Evolutionary conservation across 2,888 invertebrate species (phyloP).

Genomic region (Exocentrus adspersus): DNA sequence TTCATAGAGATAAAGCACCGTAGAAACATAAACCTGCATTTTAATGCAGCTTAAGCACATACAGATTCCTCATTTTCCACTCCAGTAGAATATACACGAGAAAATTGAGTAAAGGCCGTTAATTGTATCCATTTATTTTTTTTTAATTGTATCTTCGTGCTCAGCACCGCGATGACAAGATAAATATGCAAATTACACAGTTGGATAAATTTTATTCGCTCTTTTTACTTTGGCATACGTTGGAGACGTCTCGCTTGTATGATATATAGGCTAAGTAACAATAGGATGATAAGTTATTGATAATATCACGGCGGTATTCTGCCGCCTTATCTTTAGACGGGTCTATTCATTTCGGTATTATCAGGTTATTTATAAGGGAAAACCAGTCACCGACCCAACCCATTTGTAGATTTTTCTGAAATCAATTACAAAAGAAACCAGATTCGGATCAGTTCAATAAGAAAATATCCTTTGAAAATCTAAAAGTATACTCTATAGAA

Average conservation of each 20-base stretch:
- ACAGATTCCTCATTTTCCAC: neutral
- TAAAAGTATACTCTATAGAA: too few relatives aligned
- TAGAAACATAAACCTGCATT: conserved; percentile 8
- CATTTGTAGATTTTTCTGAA: neutral
- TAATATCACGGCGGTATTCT: conserved; percentile 23
- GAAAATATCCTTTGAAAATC: too few relatives aligned
- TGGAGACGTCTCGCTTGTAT: conserved; percentile 24
- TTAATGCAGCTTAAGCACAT: conserved; percentile 4
- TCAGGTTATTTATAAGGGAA: neutral
- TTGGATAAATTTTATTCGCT: conserved; percentile 16
- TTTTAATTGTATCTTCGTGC: conserved; percentile 24
- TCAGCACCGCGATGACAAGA: conserved; percentile 22
- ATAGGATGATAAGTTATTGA: conserved; percentile 18
- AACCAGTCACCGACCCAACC: neutral
- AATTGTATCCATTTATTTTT: conserved; percentile 36
- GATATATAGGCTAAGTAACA: conserved; percentile 28
- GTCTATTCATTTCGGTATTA: conserved; percentile 5
- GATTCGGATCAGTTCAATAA: too few relatives aligned
- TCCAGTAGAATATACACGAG: conserved; percentile 17
- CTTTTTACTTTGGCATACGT: conserved; percentile 23
- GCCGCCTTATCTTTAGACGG: neutral
- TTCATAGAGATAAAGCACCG: conserved; percentile 6
- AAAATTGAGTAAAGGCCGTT: conserved; percentile 34
- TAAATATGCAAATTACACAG: conserved; percentile 30
- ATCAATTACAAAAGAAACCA: too few relatives aligned